Evolutionary conservation across 1,140 invertebrate genomes (phyloP), one percentile per base, ranked within the genome.

Genomic region (Diabrotica virgifera): DNA sequence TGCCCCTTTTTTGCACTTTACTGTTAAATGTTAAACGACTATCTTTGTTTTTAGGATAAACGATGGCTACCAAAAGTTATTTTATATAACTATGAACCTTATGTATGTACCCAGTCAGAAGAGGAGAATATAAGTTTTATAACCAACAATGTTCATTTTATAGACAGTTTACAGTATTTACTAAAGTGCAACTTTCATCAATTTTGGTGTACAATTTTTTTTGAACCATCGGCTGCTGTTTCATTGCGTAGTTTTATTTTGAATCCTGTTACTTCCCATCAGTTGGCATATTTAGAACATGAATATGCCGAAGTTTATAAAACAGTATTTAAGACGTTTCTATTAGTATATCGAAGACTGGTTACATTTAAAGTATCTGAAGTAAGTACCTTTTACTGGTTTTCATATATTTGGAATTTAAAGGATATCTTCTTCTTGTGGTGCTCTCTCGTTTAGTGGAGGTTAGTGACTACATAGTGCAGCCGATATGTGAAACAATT

Each of bases 131-230:
- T 50, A 12, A 36, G 35, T 54, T 74, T 73, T 63, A 5, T 69
- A 38, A 55, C 24, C 12, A 72, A 70, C 52, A 74, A 75, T 65
- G 52, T 60, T 9, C 36, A 62, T 54, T 76, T 68, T 64, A 57
- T 75, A 46, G 61, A 70, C 50, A 65, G 58, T 58, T 63, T 76
- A 62, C 62, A 74, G 12, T 72, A 68, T 66, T 64, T 76, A 14
- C 14, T 73, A 37, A 68, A 66, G 40, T 75, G 74, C 58, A 70
- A 66, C 56, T 76, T 70, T 60, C 74, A 75, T 56, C 74, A 75
- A 35, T 76, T 76, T 68, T 76, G 75, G 75, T 75, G 74, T 67
- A 71, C 65, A 46, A 67, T 76, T 24, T 60, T 73, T 52, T 76
- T 69, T 68, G 71, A 75, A 67, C 65, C 72, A 11, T 67, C 65